Conservation (phyloP, 2,888 invertebrate species). For the Dendrolimus houi region DNA sequence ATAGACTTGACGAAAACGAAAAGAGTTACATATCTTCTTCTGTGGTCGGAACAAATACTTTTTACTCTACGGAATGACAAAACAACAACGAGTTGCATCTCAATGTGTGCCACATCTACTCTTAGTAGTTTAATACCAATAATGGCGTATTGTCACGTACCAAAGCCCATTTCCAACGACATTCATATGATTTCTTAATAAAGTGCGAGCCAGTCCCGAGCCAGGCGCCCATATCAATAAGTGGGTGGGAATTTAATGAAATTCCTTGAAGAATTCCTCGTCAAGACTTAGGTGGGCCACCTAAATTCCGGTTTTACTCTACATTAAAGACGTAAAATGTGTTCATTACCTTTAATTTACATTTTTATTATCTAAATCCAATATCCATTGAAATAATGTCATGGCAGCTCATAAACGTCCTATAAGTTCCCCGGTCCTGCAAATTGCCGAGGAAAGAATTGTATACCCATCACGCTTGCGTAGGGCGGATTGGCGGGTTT, state of each 20-base stretch:
- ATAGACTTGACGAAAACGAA: too few relatives aligned
- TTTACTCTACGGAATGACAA: too few relatives aligned
- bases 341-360: too few relatives aligned
- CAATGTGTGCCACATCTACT: not conserved
- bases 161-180: constrained; percentile 43
- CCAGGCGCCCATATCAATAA: constrained; percentile 69
- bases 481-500: too few relatives aligned
- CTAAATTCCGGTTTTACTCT: constrained; percentile 34
- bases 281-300: constrained; percentile 39
- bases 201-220: constrained; percentile 58
- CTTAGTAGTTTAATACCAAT: not conserved
- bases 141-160: constrained; percentile 63
- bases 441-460: too few relatives aligned
- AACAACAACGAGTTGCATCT: not conserved
- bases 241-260: constrained; percentile 56
- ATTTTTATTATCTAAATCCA: too few relatives aligned
- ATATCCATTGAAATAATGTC: too few relatives aligned
- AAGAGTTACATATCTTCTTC: too few relatives aligned
- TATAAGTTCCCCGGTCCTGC: too few relatives aligned
- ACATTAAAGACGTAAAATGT: constrained; percentile 18
- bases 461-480: too few relatives aligned
- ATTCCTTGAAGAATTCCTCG: constrained; percentile 48
- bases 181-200: constrained; percentile 72
- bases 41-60: too few relatives aligned
- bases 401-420: too few relatives aligned